Conservation (phyloP, 1,140 invertebrate species). For the Copidosoma floridanum region DNA sequence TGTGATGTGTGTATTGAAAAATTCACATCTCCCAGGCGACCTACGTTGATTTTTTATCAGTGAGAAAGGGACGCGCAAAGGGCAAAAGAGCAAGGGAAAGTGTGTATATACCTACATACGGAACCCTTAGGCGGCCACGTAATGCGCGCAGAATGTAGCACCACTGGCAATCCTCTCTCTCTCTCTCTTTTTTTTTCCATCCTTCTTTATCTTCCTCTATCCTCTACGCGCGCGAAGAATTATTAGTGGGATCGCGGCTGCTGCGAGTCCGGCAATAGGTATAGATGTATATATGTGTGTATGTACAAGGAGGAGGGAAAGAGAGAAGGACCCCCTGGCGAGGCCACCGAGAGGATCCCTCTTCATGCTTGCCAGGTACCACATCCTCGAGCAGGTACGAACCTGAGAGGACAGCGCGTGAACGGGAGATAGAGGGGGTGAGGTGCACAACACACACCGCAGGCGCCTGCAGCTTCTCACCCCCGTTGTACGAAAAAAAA, state of each 20-base stretch:
- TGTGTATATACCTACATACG: no score
- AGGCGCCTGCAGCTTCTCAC: slow-evolving; percentile 23
- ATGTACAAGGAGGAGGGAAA: background rate
- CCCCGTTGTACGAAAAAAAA: no score
- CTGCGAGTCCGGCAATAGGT: slow-evolving; percentile 25
- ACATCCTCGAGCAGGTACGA: background rate
- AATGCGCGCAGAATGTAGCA: no score
- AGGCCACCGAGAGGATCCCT: slow-evolving; percentile 32
- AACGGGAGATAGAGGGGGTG: background rate
- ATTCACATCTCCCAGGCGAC: no score
- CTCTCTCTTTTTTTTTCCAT: no score
- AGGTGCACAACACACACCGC: slow-evolving; percentile 27
- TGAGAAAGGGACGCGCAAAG: no score
- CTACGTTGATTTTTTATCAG: no score
- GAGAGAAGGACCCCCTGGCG: slow-evolving; percentile 42
- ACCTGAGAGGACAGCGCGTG: background rate
- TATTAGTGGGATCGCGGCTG: slow-evolving; percentile 49
- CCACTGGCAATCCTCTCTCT: no score
- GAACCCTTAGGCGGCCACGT: no score
- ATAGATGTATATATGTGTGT: background rate
- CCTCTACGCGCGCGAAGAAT: slow-evolving; percentile 43
- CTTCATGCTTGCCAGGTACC: background rate
- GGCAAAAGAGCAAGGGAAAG: no score
- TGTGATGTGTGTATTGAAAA: no score
- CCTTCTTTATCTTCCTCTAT: no score